Evolutionary conservation across 2,888 invertebrate genomes (phyloP).

Genomic region (Acrocyrtus sp.): DNA sequence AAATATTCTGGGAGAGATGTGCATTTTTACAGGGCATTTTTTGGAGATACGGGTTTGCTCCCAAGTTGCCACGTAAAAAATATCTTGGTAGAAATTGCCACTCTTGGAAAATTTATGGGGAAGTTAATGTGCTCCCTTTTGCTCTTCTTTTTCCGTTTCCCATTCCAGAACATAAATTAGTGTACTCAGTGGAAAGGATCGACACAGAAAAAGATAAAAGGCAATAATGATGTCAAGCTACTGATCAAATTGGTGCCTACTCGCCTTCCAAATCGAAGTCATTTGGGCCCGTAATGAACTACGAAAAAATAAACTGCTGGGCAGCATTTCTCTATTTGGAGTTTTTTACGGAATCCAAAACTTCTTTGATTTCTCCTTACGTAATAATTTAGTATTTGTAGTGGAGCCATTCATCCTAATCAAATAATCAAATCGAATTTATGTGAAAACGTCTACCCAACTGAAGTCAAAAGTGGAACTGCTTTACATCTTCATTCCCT

Average conservation of each 20-base stretch:
- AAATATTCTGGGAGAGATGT: neutral
- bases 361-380: neutral
- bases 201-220: neutral
- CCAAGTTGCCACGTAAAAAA: constrained; percentile 17
- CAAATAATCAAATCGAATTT: neutral
- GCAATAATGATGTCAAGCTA: neutral
- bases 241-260: neutral
- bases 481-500: neutral
- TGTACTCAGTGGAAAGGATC: neutral
- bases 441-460: neutral
- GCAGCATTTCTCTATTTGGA: neutral
- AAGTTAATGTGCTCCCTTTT: constrained; percentile 28
- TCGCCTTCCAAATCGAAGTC: neutral
- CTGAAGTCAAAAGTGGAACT: neutral
- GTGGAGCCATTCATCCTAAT: neutral
- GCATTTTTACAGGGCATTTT: too few relatives aligned
- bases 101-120: constrained; percentile 39
- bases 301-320: too few relatives aligned
- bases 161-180: neutral
- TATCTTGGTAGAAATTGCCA: constrained; percentile 29
- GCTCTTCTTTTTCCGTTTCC: constrained; percentile 2
- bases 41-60: constrained; percentile 19
- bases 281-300: too few relatives aligned
- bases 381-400: neutral
- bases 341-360: neutral